Evolutionary conservation across 2,797 vertebrate genomes (phyloP).

Genomic region (Caiman crocodilus): DNA sequence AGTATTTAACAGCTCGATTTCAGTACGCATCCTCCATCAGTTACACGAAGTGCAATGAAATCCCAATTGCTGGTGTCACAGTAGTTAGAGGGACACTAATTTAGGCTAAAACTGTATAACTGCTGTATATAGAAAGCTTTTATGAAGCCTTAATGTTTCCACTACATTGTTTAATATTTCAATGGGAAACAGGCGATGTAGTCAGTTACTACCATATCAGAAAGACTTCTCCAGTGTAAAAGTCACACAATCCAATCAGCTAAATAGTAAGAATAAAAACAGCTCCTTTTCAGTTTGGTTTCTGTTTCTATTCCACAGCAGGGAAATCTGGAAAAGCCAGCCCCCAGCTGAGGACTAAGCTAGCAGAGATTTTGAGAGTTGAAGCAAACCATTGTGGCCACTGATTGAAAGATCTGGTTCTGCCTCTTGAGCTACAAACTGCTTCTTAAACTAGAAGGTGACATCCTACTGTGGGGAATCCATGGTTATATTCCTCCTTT

Average conservation of each 20-base stretch:
- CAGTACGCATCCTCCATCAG: constrained; percentile 45
- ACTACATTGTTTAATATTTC: constrained; percentile 44
- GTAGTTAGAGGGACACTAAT: constrained; percentile 24
- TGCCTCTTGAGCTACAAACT: not conserved
- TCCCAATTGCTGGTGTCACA: constrained; percentile 40
- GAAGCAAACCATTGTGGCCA: not conserved
- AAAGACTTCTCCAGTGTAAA: constrained; percentile 28
- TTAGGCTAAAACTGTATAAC: constrained; percentile 28
- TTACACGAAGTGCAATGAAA: constrained; percentile 45
- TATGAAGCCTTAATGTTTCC: constrained; percentile 51
- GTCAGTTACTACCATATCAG: not conserved
- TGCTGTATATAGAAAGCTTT: constrained; percentile 16
- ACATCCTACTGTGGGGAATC: not conserved
- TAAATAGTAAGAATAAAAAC: not conserved
- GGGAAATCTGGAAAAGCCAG: not conserved
- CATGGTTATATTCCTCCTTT: not conserved
- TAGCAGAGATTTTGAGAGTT: constrained; percentile 22
- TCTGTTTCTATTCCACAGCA: constrained; percentile 5
- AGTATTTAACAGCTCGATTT: constrained; percentile 68
- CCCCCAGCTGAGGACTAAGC: constrained; percentile 8
- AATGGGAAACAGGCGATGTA: constrained; percentile 38
- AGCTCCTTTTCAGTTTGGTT: not conserved
- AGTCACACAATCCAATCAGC: constrained; percentile 2
- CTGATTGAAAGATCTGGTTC: not conserved
- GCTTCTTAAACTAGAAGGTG: not conserved